Evolutionary conservation across 2,113 vertebrate species (phyloP).

Genomic region (Microcebus ravelobensis): DNA sequence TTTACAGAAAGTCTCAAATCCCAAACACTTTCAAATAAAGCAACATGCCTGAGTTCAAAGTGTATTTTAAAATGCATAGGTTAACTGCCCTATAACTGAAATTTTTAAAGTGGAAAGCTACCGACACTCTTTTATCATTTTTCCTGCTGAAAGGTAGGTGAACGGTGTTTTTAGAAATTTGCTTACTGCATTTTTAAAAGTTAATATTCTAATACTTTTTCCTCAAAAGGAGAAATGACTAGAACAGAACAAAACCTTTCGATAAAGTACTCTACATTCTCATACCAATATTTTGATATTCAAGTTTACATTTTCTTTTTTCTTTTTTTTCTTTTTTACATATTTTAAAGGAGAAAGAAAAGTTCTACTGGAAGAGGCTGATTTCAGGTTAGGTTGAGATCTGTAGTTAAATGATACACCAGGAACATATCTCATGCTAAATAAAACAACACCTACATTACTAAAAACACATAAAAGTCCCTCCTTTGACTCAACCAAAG

Average conservation of each 20-base stretch:
- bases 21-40: conserved; percentile 50
- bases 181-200: not conserved
- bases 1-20: conserved; percentile 22
- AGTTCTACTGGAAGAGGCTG: not conserved
- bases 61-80: conserved; percentile 30
- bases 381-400: not conserved
- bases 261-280: not conserved
- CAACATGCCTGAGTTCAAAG: not conserved
- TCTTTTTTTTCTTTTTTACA: not conserved
- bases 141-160: not conserved
- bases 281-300: not conserved
- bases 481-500: not conserved
- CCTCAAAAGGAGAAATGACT: not conserved
- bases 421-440: not conserved
- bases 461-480: conserved; percentile 15
- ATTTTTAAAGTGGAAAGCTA: not conserved
- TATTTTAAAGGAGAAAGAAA: conserved; percentile 33
- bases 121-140: conserved; percentile 25
- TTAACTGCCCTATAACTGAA: not conserved
- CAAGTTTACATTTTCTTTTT: not conserved
- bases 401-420: not conserved
- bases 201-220: not conserved
- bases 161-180: not conserved
- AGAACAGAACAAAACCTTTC: not conserved
- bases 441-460: conserved; percentile 1